These are phyloP conservation scores for Plagodis dolabraria DNA, from an alignment of 2,888 invertebrate genomes.

Conservation along the genomic window DNA sequence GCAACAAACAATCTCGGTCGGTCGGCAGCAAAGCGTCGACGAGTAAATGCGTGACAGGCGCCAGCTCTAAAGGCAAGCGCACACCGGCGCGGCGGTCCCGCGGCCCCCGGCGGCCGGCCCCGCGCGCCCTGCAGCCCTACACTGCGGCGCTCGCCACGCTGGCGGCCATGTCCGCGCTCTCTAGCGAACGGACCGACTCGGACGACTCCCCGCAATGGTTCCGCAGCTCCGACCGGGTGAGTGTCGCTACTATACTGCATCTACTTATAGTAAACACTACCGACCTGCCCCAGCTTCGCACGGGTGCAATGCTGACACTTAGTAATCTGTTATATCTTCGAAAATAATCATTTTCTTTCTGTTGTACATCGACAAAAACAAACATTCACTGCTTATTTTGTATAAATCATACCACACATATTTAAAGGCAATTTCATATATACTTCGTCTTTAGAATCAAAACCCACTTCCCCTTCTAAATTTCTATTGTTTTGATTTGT, in stretches of 20 bases:
- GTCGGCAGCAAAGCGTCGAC: constrained; percentile 50
- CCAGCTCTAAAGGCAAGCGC: constrained; percentile 50
- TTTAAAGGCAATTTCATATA: too few relatives aligned
- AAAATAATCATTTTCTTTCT: too few relatives aligned
- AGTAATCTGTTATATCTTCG: too few relatives aligned
- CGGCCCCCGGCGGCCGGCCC: constrained; percentile 42
- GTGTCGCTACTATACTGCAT: constrained; percentile 20
- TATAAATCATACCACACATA: too few relatives aligned
- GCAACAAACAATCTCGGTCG: constrained; percentile 64
- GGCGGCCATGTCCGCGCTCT: constrained; percentile 64
- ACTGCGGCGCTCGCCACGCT: constrained; percentile 32
- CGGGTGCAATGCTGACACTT: too few relatives aligned
- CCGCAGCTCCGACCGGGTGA: constrained; percentile 59
- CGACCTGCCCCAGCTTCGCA: too few relatives aligned
- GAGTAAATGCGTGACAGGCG: constrained; percentile 41
- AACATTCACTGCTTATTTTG: too few relatives aligned
- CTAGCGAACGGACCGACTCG: constrained; percentile 75
- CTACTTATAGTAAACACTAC: too few relatives aligned
- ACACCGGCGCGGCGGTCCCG: constrained; percentile 50
- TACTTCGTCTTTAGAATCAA: too few relatives aligned
- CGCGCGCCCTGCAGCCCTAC: constrained; percentile 29
- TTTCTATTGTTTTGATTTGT: too few relatives aligned
- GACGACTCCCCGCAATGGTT: constrained; percentile 68
- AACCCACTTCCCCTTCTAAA: too few relatives aligned
- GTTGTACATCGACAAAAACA: neutral